Evolutionary conservation across 2,797 vertebrate genomes (phyloP).

Genomic region (Acestrorhynchus altus): DNA sequence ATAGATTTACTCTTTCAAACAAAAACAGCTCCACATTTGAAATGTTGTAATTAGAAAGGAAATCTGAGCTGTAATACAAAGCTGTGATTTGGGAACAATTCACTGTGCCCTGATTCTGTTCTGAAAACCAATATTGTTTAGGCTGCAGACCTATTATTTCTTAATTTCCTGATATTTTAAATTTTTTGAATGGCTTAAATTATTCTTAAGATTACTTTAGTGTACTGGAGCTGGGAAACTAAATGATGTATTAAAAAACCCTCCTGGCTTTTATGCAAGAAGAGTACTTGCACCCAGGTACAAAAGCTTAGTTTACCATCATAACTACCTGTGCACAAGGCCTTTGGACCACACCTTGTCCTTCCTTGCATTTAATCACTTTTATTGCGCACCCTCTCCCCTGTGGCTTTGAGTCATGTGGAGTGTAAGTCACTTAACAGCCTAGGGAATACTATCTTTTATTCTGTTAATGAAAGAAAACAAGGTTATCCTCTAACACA

Average conservation of each 20-base stretch:
- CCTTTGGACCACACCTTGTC: background rate
- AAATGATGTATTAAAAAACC: background rate
- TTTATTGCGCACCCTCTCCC: slow-evolving; percentile 15
- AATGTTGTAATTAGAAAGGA: too few species aligned
- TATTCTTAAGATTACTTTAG: too few species aligned
- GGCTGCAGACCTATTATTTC: too few species aligned
- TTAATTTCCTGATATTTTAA: too few species aligned
- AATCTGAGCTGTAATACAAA: too few species aligned
- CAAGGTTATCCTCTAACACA: slow-evolving; percentile 33
- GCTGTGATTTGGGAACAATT: too few species aligned
- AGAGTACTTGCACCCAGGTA: slow-evolving; percentile 4
- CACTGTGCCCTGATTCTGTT: too few species aligned
- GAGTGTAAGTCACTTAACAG: background rate
- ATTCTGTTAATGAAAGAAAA: slow-evolving; percentile 41
- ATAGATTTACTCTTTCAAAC: too few species aligned
- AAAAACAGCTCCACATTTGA: too few species aligned
- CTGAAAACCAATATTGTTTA: too few species aligned
- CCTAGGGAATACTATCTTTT: slow-evolving; percentile 27
- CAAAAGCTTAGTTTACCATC: slow-evolving; percentile 35
- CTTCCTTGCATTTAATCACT: slow-evolving; percentile 3
- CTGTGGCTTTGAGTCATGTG: slow-evolving; percentile 20
- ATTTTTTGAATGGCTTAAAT: too few species aligned
- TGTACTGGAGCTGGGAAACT: too few species aligned
- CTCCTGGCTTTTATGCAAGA: slow-evolving; percentile 16
- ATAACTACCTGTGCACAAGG: slow-evolving; percentile 8